Evolutionary conservation across 1,140 invertebrate species (phyloP).

Genomic region (Ridgeia piscesae): DNA sequence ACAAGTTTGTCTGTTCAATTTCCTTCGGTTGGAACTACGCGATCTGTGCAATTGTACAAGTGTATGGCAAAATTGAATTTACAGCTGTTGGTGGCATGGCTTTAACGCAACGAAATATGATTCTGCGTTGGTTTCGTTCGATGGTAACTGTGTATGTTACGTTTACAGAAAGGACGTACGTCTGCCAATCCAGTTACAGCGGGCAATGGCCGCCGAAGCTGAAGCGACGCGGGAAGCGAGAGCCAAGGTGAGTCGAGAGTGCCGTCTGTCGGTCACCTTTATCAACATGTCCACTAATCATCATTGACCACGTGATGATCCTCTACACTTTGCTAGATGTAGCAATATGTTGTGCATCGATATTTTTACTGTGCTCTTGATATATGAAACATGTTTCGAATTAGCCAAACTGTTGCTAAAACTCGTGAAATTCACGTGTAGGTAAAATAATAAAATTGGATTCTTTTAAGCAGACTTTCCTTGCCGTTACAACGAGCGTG

Average conservation of each 20-base stretch:
- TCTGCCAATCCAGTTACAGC: constrained; percentile 44
- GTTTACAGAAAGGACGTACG: constrained; percentile 42
- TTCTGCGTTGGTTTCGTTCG: neutral
- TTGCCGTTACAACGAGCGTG: too few relatives aligned
- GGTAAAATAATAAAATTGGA: too few relatives aligned
- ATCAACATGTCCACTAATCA: neutral
- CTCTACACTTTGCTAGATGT: neutral
- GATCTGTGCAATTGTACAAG: neutral
- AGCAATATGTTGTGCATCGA: too few relatives aligned
- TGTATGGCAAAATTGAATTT: too few relatives aligned
- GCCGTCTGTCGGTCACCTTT: too few relatives aligned
- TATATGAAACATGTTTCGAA: too few relatives aligned
- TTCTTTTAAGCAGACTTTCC: too few relatives aligned
- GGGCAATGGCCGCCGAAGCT: constrained; percentile 48
- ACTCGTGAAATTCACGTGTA: too few relatives aligned
- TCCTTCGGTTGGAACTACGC: neutral
- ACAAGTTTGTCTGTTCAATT: too few relatives aligned
- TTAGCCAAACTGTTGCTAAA: too few relatives aligned
- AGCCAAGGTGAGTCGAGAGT: constrained; percentile 36
- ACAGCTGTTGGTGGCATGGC: too few relatives aligned
- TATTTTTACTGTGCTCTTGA: too few relatives aligned
- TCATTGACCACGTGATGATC: neutral
- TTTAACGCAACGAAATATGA: neutral
- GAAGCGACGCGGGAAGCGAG: constrained; percentile 45
- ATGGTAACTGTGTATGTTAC: neutral